A percentile compares a stretch with the other conserved stretches of the same genome.
phyloP scores from a whole-genome alignment of 2,113 vertebrate species.

The Balaeniceps rex region DNA sequence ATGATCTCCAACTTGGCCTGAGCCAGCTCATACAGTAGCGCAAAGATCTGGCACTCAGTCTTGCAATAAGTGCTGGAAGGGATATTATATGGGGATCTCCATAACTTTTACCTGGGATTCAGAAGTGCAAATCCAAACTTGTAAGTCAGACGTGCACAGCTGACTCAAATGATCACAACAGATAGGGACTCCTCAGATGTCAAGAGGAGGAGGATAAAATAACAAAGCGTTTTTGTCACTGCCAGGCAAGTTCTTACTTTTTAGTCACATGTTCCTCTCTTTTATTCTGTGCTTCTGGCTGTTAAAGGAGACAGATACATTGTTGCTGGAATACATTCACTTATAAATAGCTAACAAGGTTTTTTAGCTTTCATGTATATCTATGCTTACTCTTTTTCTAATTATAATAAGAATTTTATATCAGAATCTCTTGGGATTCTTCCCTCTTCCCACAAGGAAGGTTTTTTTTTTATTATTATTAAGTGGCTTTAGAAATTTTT shows the following conservation, averaged over 20 bases:
- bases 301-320: neutral
- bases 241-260: neutral
- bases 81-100: neutral
- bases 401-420: neutral
- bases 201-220: neutral
- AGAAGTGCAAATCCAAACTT: neutral
- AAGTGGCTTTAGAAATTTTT: neutral
- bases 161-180: neutral
- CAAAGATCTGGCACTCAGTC: neutral
- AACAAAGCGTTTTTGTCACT: neutral
- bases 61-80: neutral
- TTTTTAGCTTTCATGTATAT: neutral
- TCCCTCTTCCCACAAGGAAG: neutral
- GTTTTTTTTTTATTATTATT: neutral
- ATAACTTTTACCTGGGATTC: neutral
- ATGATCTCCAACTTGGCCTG: neutral
- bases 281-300: neutral
- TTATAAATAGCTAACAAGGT: neutral
- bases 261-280: neutral
- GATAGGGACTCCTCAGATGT: neutral
- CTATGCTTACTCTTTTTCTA: neutral
- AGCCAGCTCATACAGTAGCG: neutral
- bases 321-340: neutral
- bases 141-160: neutral
- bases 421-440: neutral